These are phyloP conservation scores for Diceros bicornis DNA, from an alignment of 2,797 vertebrate species.

Conservation along the genomic window DNA sequence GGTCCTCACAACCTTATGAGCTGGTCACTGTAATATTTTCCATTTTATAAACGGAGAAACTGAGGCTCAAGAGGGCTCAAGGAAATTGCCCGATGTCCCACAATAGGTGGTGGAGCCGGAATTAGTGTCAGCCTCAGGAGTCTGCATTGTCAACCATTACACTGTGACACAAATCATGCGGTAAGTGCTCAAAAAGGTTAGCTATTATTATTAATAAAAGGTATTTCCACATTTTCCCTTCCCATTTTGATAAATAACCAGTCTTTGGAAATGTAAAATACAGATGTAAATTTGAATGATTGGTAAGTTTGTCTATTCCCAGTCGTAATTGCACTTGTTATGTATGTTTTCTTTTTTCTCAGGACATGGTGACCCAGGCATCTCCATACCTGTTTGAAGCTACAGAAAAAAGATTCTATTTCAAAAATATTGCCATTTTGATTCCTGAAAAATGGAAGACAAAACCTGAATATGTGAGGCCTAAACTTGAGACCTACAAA, in stretches of 20 bases:
- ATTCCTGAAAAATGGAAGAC: slow-evolving; percentile 87
- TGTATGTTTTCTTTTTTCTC: neutral
- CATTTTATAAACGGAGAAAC: neutral
- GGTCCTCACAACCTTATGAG: neutral
- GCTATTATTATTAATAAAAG: neutral
- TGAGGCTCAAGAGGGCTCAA: neutral
- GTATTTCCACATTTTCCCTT: neutral
- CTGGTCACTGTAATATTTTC: neutral
- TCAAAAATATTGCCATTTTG: slow-evolving; percentile 88
- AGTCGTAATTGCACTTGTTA: neutral
- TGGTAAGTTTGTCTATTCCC: neutral
- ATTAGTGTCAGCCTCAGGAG: neutral
- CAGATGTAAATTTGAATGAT: neutral
- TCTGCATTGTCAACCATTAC: neutral
- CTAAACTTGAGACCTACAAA: slow-evolving; percentile 88
- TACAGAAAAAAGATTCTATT: slow-evolving; percentile 86
- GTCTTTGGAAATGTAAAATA: neutral
- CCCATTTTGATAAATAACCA: neutral
- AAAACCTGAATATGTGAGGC: slow-evolving; percentile 81
- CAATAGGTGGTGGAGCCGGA: neutral
- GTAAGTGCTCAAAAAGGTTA: neutral
- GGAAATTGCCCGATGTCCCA: neutral
- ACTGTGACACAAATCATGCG: neutral
- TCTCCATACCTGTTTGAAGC: slow-evolving; percentile 87
- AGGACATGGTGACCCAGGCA: slow-evolving; percentile 85